These are phyloP conservation scores for Scelioninae gen. 1 DNA, from an alignment of 2,888 invertebrate genomes.

Conservation along the genomic window DNA sequence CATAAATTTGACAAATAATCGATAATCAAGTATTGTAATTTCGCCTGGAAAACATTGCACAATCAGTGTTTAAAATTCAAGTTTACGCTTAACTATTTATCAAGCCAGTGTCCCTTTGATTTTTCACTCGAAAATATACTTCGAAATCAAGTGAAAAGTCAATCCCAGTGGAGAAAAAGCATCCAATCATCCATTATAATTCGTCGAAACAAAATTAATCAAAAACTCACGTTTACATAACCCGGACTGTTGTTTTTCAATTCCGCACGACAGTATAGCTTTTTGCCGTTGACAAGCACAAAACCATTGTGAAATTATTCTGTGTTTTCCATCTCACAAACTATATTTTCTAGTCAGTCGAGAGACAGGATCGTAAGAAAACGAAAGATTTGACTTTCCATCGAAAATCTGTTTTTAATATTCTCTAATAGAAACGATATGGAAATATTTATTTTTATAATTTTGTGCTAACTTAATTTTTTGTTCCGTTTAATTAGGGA, in stretches of 20 bases:
- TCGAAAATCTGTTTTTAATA: slow-evolving; percentile 10
- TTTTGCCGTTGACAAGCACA: slow-evolving; percentile 52
- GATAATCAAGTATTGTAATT: slow-evolving; percentile 11
- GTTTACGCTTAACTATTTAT: slow-evolving; percentile 25
- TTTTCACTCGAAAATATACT: slow-evolving; percentile 3
- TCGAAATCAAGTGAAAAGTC: slow-evolving; percentile 25
- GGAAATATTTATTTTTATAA: not conserved
- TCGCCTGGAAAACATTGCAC: not conserved
- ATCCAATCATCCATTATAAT: slow-evolving; percentile 34
- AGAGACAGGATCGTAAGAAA: slow-evolving; percentile 31
- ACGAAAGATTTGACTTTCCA: slow-evolving; percentile 29
- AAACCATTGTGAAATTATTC: slow-evolving; percentile 43
- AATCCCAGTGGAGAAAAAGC: not conserved
- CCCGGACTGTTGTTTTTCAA: slow-evolving; percentile 51
- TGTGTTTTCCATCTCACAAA: slow-evolving; percentile 26
- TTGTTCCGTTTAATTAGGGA: too few species aligned
- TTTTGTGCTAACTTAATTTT: too few species aligned
- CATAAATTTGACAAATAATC: not conserved
- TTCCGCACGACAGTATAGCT: slow-evolving; percentile 20
- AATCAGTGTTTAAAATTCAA: slow-evolving; percentile 16
- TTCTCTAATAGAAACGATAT: not conserved
- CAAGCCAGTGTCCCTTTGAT: not conserved
- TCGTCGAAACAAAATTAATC: slow-evolving; percentile 47
- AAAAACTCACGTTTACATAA: slow-evolving; percentile 49
- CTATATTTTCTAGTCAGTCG: slow-evolving; percentile 34